These are phyloP conservation scores for Drosophila suboccidentalis DNA, from an alignment of 2,888 invertebrate species.

Conservation along the genomic window DNA sequence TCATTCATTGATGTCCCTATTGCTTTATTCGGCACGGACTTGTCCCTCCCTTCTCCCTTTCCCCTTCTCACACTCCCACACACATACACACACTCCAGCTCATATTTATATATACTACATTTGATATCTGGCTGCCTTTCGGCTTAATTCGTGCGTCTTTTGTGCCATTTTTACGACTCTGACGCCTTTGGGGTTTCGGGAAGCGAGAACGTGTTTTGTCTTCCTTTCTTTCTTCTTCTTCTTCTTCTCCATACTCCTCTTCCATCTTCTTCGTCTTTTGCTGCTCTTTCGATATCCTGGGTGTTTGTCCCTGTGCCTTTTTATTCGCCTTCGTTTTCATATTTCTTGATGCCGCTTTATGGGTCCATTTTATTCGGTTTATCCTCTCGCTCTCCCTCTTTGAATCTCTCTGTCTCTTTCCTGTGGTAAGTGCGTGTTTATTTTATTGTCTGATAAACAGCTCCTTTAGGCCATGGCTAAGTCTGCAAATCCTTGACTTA, in stretches of 20 bases:
- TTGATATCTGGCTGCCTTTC: constrained; percentile 23
- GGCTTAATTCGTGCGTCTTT: constrained; percentile 71
- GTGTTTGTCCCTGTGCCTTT: constrained; percentile 18
- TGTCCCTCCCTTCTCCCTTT: constrained; percentile 25
- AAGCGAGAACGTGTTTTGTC: constrained; percentile 38
- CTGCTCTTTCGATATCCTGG: background rate
- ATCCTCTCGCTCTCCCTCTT: background rate
- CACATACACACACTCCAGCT: constrained; percentile 1
- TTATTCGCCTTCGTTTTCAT: constrained; percentile 48
- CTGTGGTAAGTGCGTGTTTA: constrained; percentile 75
- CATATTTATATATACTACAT: constrained; percentile 16
- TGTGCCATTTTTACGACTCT: constrained; percentile 70
- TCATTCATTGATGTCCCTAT: constrained; percentile 49
- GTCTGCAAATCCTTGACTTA: constrained; percentile 25
- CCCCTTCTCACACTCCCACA: background rate
- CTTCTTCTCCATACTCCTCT: constrained; percentile 1
- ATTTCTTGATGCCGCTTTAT: constrained; percentile 54
- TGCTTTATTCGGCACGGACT: constrained; percentile 51
- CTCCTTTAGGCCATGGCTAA: constrained; percentile 49
- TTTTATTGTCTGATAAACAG: constrained; percentile 81
- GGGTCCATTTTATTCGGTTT: constrained; percentile 41
- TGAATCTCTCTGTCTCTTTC: constrained; percentile 1
- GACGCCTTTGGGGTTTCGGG: constrained; percentile 48
- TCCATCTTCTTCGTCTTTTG: background rate
- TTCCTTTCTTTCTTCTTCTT: too few species aligned